Base-by-base conservation (phyloP, 2,797 vertebrate genomes). In the Enteromius thamalakanensis region DNA sequence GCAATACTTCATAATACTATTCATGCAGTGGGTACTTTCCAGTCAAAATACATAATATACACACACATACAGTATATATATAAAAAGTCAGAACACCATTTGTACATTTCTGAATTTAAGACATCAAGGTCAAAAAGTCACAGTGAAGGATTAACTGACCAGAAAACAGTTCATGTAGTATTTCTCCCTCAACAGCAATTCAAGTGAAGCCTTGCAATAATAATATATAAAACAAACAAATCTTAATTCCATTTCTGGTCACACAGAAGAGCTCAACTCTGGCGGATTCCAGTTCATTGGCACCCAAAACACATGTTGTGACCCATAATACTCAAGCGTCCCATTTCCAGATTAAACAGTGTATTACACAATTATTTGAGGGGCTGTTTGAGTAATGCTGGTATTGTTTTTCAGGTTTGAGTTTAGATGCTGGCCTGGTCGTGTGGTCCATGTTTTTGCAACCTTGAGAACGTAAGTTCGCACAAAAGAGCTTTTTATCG, bases 1-100 rank as follows among this genome's bases (percentile, higher is more conserved):
- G 45, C 58, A 75, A 32, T 82, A 82, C 80, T 82, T 79, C 76
- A 79, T 68, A 82, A 82, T 42, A 82, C 80, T 82, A 81, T 81
- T 81, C 45, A 81, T 81, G 80, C 69, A 49, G 37, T 45, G 37
- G 55, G 75, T 12, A 19, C 15, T 47, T 64, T 64, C n/a, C 15
- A 21, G 60, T 65, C 34, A 71, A 37, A 74, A 74, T 26, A 34
- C 14, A 74, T 15, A 64, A 40, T 4, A 64, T 3, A 49, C 29
- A 49, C 21, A 55, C 34, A 34, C 34, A 34, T 34, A 34, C 40
- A 69, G 55, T 37, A 19, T 4, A 17, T 17, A 10, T 37, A 42
- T 29, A 29, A 21, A 12, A 60, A n/a, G 32, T 60, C 53, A 62
- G 5, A 45, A 76, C 15, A 67, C 10, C 19, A 53, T 55, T 55